Percentiles rank a stretch among this genome's conserved stretches.
Evolutionary conservation across 2,797 vertebrate genomes (phyloP).

Genomic region (Tachyglossus aculeatus): DNA sequence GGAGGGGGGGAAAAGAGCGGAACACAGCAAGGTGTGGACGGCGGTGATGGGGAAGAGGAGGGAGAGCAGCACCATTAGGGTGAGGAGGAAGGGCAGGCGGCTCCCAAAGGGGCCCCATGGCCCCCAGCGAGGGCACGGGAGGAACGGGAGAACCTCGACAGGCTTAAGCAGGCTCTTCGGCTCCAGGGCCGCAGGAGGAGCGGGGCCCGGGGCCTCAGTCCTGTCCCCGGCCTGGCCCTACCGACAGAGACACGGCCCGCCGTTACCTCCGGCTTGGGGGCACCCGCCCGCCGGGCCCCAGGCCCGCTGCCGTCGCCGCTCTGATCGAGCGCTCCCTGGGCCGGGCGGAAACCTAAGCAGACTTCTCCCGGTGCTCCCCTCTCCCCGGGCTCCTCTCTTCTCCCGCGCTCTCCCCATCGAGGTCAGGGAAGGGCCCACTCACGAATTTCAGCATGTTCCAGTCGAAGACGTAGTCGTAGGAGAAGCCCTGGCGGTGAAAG

Average conservation of each 20-base stretch:
- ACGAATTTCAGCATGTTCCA: constrained; percentile 99
- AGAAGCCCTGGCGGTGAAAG: constrained; percentile 96
- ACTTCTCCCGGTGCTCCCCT: background rate
- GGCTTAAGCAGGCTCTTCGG: background rate
- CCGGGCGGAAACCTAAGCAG: rapidly evolving
- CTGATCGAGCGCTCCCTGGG: too few relatives aligned
- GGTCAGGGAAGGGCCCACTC: constrained; percentile 65
- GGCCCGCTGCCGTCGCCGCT: constrained; percentile 17
- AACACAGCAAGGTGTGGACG: background rate
- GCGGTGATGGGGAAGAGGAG: background rate
- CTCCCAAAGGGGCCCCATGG: background rate
- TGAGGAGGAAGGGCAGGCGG: background rate
- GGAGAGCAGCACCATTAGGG: background rate
- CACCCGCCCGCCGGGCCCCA: constrained; percentile 22
- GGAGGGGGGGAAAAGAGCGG: background rate
- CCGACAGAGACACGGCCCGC: rapidly evolving
- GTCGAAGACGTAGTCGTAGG: constrained; percentile 96
- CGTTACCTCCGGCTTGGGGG: background rate
- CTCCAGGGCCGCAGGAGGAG: background rate
- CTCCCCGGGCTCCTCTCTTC: background rate
- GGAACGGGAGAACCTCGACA: too few relatives aligned
- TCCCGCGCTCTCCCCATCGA: background rate
- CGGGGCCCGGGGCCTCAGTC: background rate
- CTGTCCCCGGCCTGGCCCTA: background rate
- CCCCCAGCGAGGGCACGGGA: background rate